Evolutionary conservation across 2,888 invertebrate genomes (phyloP), one percentile per base, ranked within the genome.

Genomic region (Trachelus tabidus): DNA sequence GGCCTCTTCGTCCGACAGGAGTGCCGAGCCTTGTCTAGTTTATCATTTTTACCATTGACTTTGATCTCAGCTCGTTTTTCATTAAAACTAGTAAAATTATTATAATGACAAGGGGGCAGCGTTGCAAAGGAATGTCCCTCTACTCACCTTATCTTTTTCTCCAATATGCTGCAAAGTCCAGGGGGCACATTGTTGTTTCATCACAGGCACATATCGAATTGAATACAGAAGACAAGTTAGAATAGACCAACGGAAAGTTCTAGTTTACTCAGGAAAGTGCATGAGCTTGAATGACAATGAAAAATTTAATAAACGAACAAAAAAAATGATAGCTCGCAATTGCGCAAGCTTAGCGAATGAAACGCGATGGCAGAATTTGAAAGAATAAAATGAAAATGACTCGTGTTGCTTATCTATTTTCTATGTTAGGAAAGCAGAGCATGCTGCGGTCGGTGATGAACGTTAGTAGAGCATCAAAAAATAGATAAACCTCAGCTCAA

Each of bases 1-100:
- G 85, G 97, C 97, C 92, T 97, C 97, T 92, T 97, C 97, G 91
- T 97, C 97, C 80, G 97, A 96, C 89, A 97, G 93, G 89, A 97
- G 93, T 90, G 95, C 94, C 92, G 89, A 87, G 76, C 96, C 96
- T 94, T 96, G 95, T 92, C 96, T 96, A 92, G 82, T 85, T 84
- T 78, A 86, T 85, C 80, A 87, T 88, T 83, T 83, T 80, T 79
- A 83, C 80, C 79, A 79, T 85, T 83, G 78, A 77, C 81, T 81
- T 79, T 77, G 69, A 68, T 69, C 34, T 73, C 37, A 68, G 75
- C 75, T 76, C 77, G 6, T 68, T 79, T 75, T 6, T 40, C 68
- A 37, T 35, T 34, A 78, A 37, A 78, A 73, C 71, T 73, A 69
- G 69, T 12, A 30, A 68, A 75, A 30, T 33, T 56, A 56, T 56